A percentile compares a stretch with the other conserved stretches of the same genome.
These are phyloP conservation scores for Cephus cinctus DNA, from an alignment of 1,140 invertebrate genomes.

Conservation along the genomic window DNA sequence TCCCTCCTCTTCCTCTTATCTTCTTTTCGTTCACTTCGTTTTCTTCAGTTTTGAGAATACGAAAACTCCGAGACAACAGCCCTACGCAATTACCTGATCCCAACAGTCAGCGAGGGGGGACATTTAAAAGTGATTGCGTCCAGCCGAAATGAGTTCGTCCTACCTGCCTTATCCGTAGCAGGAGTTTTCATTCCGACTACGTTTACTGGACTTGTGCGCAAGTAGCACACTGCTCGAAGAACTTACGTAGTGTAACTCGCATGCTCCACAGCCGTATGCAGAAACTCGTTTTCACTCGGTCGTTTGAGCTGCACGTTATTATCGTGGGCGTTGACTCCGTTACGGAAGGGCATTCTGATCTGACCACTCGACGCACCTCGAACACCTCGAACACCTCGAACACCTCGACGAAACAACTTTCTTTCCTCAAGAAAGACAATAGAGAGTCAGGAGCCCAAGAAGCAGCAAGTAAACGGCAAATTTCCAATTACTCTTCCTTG, in stretches of 20 bases:
- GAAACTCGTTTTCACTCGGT: constrained; percentile 39
- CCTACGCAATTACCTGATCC: too few species aligned
- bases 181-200: background rate
- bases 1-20: too few species aligned
- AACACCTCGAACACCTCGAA: background rate
- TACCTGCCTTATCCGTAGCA: background rate
- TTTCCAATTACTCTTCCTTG: background rate
- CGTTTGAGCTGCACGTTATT: constrained; percentile 25
- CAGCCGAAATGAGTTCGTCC: background rate
- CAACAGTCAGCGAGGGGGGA: background rate
- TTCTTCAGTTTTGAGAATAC: too few species aligned
- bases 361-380: background rate
- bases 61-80: constrained; percentile 4
- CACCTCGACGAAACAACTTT: background rate
- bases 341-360: constrained; percentile 29
- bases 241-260: constrained; percentile 39
- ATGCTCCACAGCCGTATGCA: constrained; percentile 35
- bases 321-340: constrained; percentile 27
- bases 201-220: constrained; percentile 1
- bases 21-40: too few species aligned
- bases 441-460: background rate
- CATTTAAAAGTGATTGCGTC: constrained; percentile 14
- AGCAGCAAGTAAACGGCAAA: background rate
- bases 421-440: background rate
- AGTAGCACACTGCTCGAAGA: background rate